Evolutionary conservation across 2,888 invertebrate genomes (phyloP), one percentile per base, ranked within the genome.

Genomic region (Xylota segnis): DNA sequence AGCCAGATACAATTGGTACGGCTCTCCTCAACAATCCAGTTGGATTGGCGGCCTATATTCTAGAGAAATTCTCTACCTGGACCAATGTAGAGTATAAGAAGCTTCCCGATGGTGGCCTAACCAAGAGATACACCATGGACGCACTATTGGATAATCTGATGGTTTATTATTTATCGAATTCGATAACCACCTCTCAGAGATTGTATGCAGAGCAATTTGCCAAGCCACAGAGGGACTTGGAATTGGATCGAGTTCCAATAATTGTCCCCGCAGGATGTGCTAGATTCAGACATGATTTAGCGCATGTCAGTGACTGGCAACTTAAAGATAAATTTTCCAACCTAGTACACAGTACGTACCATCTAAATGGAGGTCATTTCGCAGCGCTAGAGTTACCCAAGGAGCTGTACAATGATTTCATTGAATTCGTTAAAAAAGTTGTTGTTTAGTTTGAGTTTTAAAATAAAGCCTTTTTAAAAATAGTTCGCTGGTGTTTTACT

Each of bases 31-130:
- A 89, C 52, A 92, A 91, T 88, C 98, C 98, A 0, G 94, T 96
- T 0, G 98, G 97, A 0, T 92, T 98, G 77, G 97, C 97, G 0
- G 96, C 96, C 0, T 98, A 98, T 89, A 96, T 98, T 68, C 91
- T 98, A 10, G 98, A 98, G 89, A 98, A 98, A 91, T 98, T 97
- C 92, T 94, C 94, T 89, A 95, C 89, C 5, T 96, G 92, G 95
- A 96, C 93, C 91, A 96, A 93, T 91, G 95, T 88, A 0, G 90
- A 91, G 0, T 93, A 93, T 89, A 93, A 91, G 16, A 89, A 92
- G 0, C 92, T 94, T 0, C 90, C 91, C 0, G 96, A 96, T 89
- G 96, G 96, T 0, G 95, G 95, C 2, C 91, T 97, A 0, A 92
- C 93, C 5, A 93, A 93, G 82, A 88, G 89, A 43, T 95, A 93